Conservation (phyloP, 1,140 invertebrate species). For the Nautilus pompilius region DNA sequence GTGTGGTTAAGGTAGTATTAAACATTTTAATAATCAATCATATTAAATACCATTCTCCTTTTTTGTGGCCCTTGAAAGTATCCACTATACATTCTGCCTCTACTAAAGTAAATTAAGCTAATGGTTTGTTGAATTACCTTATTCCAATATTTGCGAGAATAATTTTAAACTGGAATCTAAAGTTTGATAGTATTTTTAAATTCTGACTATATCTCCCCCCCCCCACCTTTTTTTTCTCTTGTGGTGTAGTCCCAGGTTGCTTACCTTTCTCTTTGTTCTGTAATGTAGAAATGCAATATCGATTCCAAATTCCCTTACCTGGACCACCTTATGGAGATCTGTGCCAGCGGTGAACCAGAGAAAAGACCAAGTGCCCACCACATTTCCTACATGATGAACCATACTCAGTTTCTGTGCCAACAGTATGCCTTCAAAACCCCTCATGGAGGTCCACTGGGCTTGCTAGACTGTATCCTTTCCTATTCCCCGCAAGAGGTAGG, state of each 20-base stretch:
- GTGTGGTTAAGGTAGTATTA: too few relatives aligned
- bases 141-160: not conserved
- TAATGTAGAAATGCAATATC: slow-evolving; percentile 38
- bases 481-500: too few relatives aligned
- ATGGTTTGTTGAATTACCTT: not conserved
- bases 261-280: slow-evolving; percentile 4
- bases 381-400: slow-evolving; percentile 20
- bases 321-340: slow-evolving; percentile 30
- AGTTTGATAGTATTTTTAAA: too few relatives aligned
- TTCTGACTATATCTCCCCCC: too few relatives aligned
- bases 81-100: not conserved
- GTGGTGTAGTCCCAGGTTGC: not conserved
- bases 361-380: slow-evolving; percentile 25
- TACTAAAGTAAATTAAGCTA: not conserved
- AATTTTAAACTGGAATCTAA: not conserved
- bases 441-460: too few relatives aligned
- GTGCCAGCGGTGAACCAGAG: slow-evolving; percentile 24
- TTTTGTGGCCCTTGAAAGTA: not conserved
- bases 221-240: not conserved
- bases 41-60: too few relatives aligned
- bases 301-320: slow-evolving; percentile 31
- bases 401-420: slow-evolving; percentile 25
- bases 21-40: too few relatives aligned
- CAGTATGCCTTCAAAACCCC: too few relatives aligned
- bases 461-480: too few relatives aligned